Evolutionary conservation across 2,888 invertebrate species (phyloP).

Genomic region (Thera obeliscata): DNA sequence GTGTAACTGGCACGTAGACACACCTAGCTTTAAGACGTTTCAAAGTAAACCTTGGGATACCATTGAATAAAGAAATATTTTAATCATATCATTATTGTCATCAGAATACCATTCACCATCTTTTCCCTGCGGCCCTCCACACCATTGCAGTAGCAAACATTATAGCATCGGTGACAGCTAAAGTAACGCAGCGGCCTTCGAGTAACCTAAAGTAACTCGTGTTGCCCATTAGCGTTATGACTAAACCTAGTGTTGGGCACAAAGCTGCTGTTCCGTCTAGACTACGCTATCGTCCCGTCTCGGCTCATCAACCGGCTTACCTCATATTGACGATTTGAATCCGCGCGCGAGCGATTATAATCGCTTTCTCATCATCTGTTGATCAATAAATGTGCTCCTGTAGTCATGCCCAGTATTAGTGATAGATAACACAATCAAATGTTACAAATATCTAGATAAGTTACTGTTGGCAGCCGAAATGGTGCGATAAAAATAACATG

Average conservation of each 20-base stretch:
- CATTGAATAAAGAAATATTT: too few species aligned
- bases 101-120: too few species aligned
- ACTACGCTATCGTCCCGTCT: slow-evolving; percentile 3
- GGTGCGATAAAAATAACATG: slow-evolving; percentile 15
- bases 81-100: too few species aligned
- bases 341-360: slow-evolving; percentile 54
- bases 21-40: too few species aligned
- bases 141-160: too few species aligned
- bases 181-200: too few species aligned
- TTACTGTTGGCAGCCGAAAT: slow-evolving; percentile 21
- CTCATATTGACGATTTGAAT: slow-evolving; percentile 49
- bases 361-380: slow-evolving; percentile 61
- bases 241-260: background rate
- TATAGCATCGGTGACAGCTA: background rate
- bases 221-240: background rate
- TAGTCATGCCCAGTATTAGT: slow-evolving; percentile 47
- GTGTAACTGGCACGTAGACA: too few species aligned
- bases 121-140: too few species aligned
- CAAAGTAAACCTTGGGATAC: too few species aligned
- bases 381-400: slow-evolving; percentile 58
- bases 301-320: slow-evolving; percentile 44
- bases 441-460: slow-evolving; percentile 31
- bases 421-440: slow-evolving; percentile 40
- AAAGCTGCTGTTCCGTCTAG: background rate
- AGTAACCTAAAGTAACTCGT: background rate